Conservation (phyloP, 2,888 invertebrate species). For the Syritta pipiens region DNA sequence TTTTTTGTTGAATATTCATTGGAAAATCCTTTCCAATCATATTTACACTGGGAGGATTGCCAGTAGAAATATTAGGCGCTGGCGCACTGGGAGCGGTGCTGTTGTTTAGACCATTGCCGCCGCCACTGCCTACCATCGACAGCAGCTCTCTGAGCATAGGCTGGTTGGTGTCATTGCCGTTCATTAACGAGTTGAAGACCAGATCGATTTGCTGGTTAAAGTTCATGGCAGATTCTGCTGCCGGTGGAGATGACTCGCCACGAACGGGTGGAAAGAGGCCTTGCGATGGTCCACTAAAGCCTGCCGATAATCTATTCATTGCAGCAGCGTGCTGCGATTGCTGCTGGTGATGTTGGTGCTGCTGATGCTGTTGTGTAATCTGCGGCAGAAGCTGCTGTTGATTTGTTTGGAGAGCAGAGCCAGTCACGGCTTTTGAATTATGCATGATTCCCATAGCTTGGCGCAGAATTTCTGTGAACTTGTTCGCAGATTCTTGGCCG, state of each 20-base stretch:
- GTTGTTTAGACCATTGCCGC: conserved; percentile 50
- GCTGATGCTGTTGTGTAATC: conserved; percentile 70
- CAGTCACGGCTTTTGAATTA: conserved; percentile 62
- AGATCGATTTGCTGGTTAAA: conserved; percentile 79
- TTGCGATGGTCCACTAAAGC: conserved; percentile 22
- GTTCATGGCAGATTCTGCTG: conserved; percentile 73
- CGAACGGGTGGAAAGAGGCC: conserved; percentile 22
- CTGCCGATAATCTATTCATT: conserved; percentile 55
- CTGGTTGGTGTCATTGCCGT: conserved; percentile 78
- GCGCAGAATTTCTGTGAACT: conserved; percentile 80
- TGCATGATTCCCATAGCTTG: conserved; percentile 77
- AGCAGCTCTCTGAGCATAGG: conserved; percentile 78
- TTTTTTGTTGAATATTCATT: conserved; percentile 40
- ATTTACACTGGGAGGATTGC: conserved; percentile 23
- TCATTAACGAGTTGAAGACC: conserved; percentile 78
- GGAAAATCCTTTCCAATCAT: conserved; percentile 50
- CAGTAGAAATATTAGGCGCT: conserved; percentile 40
- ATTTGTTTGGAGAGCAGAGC: conserved; percentile 36
- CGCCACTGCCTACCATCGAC: conserved; percentile 76
- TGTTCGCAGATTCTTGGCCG: conserved; percentile 82
- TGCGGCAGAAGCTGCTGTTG: conserved; percentile 70
- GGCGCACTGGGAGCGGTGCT: conserved; percentile 51
- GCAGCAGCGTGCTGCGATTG: conserved; percentile 55
- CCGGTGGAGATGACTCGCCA: conserved; percentile 70
- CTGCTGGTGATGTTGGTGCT: conserved; percentile 71